These are phyloP conservation scores for Agapostemon virescens DNA, from an alignment of 2,888 invertebrate species.

Conservation along the genomic window DNA sequence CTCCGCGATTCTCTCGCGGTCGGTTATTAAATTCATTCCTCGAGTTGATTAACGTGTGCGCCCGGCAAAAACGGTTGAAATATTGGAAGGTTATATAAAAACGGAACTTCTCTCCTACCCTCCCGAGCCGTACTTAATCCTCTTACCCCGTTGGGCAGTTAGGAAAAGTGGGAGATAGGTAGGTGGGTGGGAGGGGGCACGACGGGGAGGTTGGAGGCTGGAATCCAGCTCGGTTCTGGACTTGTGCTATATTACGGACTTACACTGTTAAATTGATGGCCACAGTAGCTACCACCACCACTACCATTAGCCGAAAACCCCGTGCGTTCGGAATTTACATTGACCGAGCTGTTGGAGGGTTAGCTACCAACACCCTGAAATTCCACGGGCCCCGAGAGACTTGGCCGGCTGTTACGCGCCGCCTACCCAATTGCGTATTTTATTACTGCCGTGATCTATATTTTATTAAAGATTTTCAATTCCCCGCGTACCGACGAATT, in stretches of 20 bases:
- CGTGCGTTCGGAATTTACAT: slow-evolving; percentile 72
- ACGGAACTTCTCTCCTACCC: slow-evolving; percentile 56
- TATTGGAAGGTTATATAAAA: slow-evolving; percentile 70
- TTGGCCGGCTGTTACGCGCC: slow-evolving; percentile 15
- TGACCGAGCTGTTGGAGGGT: slow-evolving; percentile 48
- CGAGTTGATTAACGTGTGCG: slow-evolving; percentile 69
- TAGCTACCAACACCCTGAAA: slow-evolving; percentile 45
- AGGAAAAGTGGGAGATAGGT: slow-evolving; percentile 33
- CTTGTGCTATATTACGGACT: slow-evolving; percentile 73
- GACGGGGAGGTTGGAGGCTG: slow-evolving; percentile 3
- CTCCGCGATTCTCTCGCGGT: slow-evolving; percentile 37
- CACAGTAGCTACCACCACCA: slow-evolving; percentile 60
- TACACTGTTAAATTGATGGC: slow-evolving; percentile 76
- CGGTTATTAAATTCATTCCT: slow-evolving; percentile 73
- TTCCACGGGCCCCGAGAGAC: slow-evolving; percentile 49
- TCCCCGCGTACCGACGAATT: slow-evolving; percentile 6
- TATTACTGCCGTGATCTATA: slow-evolving; percentile 45
- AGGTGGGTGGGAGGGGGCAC: slow-evolving; percentile 30
- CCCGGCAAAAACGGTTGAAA: slow-evolving; percentile 66
- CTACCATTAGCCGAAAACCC: slow-evolving; percentile 61
- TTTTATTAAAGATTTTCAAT: slow-evolving; percentile 56
- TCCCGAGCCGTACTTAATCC: slow-evolving; percentile 70
- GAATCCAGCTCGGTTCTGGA: slow-evolving; percentile 49
- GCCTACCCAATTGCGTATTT: slow-evolving; percentile 50
- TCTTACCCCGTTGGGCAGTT: slow-evolving; percentile 68